Conservation (phyloP, 1,140 invertebrate genomes). For the Copidosoma floridanum region DNA sequence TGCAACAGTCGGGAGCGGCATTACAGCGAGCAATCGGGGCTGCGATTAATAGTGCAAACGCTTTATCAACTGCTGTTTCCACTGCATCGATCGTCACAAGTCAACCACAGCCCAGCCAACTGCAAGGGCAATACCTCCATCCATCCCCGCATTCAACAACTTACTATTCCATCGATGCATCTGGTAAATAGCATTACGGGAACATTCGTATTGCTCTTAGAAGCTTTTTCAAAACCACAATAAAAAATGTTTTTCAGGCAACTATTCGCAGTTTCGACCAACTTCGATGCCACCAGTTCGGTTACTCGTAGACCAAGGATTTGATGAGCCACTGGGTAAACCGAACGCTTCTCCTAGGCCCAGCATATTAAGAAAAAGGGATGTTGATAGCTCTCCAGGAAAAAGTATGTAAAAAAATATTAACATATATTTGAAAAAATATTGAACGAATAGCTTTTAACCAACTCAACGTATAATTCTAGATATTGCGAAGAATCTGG, state of each 20-base stretch:
- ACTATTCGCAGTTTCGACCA: conserved; percentile 50
- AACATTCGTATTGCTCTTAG: too few relatives aligned
- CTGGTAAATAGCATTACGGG: too few relatives aligned
- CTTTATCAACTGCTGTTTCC: conserved; percentile 32
- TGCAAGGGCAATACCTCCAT: conserved; percentile 46
- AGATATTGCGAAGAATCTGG: conserved; percentile 60
- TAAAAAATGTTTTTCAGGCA: conserved; percentile 33
- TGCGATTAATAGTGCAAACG: conserved; percentile 39
- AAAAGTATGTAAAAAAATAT: conserved; percentile 49
- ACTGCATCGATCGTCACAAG: conserved; percentile 26
- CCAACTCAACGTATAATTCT: too few relatives aligned
- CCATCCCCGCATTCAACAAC: conserved; percentile 44
- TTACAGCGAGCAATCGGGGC: conserved; percentile 31
- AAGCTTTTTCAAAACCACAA: background rate
- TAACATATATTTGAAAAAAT: conserved; percentile 6
- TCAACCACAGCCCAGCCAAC: conserved; percentile 32
- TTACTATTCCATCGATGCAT: conserved; percentile 48
- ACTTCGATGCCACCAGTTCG: conserved; percentile 46
- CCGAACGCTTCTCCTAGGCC: conserved; percentile 67
- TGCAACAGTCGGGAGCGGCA: background rate
- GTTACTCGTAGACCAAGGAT: conserved; percentile 49
- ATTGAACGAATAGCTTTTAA: background rate
- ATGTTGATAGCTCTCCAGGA: conserved; percentile 60
- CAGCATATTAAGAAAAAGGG: conserved; percentile 67
- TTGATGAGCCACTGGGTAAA: conserved; percentile 55